Percentiles rank a stretch among this genome's conserved stretches.
These are phyloP conservation scores for Leucozona laternaria DNA, from an alignment of 2,888 invertebrate genomes.

Conservation along the genomic window DNA sequence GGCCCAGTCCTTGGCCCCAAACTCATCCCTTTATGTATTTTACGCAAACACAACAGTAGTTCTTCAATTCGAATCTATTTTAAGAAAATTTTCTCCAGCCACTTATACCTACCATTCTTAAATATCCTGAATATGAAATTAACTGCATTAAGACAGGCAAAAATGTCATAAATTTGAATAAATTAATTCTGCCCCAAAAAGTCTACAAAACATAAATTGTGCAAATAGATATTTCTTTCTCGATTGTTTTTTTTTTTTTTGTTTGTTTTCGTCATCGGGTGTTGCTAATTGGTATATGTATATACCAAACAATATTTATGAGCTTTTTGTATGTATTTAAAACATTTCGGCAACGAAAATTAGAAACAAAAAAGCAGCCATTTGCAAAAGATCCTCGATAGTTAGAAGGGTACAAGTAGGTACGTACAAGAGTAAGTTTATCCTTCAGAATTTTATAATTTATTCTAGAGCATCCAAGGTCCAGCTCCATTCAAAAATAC, in stretches of 20 bases:
- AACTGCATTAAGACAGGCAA: conserved; percentile 68
- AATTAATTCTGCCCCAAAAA: conserved; percentile 19
- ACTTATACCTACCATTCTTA: conserved; percentile 4
- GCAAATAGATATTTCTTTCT: conserved; percentile 23
- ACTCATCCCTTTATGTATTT: not conserved
- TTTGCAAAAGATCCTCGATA: conserved; percentile 13
- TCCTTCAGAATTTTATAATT: conserved; percentile 60
- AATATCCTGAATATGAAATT: conserved; percentile 66
- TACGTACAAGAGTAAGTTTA: not conserved
- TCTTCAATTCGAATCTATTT: conserved; percentile 63
- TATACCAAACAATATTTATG: conserved; percentile 42
- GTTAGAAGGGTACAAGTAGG: not conserved
- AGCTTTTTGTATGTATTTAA: not conserved
- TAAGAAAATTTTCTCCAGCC: conserved; percentile 41
- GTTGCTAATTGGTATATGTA: conserved; percentile 43
- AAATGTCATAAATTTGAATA: conserved; percentile 69
- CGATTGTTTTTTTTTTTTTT: not conserved
- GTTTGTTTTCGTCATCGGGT: not conserved
- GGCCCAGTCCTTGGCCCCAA: conserved; percentile 8
- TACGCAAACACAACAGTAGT: conserved; percentile 46
- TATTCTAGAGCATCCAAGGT: conserved; percentile 46
- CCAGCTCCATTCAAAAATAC: conserved; percentile 5
- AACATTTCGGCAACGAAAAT: not conserved
- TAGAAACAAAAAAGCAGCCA: not conserved
- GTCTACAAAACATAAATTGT: conserved; percentile 35